These are phyloP conservation scores for Orientallactaga bullata DNA, from an alignment of 2,113 vertebrate species.

Conservation along the genomic window DNA sequence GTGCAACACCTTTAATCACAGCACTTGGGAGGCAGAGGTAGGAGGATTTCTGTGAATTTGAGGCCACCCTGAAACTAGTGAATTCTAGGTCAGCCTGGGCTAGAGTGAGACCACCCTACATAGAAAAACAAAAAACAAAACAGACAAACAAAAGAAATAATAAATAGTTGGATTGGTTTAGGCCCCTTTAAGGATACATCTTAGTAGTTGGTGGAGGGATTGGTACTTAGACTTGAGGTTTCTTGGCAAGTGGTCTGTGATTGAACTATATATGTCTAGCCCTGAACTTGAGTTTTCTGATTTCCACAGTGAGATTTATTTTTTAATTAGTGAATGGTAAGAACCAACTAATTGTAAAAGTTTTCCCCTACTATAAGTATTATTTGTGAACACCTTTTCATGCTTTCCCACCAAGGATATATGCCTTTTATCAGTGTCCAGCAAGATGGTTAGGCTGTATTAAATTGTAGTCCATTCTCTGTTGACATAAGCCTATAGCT, in stretches of 20 bases:
- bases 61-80: too few species aligned
- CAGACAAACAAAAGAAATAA: too few species aligned
- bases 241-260: not conserved
- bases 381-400: not conserved
- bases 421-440: not conserved
- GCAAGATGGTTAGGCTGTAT: not conserved
- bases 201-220: not conserved
- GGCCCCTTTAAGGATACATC: too few species aligned
- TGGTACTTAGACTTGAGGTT: slow-evolving; percentile 31
- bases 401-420: not conserved
- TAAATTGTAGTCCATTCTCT: not conserved
- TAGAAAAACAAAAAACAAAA: too few species aligned
- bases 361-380: not conserved
- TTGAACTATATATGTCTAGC: too few species aligned
- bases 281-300: not conserved
- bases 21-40: too few species aligned
- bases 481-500: slow-evolving; percentile 17
- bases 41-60: too few species aligned
- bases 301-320: slow-evolving; percentile 7
- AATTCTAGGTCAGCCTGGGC: too few species aligned
- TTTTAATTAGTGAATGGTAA: not conserved
- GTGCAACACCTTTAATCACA: too few species aligned
- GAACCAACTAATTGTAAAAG: not conserved
- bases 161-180: too few species aligned
- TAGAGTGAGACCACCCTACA: too few species aligned